Evolutionary conservation across 2,888 invertebrate species (phyloP), one percentile per base, ranked within the genome.

Genomic region (Orthosia gothica): DNA sequence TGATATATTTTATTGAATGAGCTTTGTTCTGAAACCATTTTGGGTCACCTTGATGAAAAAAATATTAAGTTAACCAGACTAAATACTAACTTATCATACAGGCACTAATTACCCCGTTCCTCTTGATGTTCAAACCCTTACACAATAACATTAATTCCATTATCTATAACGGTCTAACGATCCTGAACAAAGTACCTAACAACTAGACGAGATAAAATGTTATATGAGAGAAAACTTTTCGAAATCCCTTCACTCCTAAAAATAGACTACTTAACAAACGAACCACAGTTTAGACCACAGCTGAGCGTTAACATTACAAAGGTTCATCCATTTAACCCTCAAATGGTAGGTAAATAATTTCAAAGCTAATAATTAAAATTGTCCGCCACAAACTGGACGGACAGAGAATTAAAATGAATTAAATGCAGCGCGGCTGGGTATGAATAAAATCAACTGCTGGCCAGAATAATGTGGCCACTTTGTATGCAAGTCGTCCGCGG

Each of bases 291-390:
- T 68, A 65, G 52, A 65, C 54, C 49, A 65, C 50, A 73, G 40
- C 64, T 66, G 55, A 70, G 52, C 57, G 26, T 74, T 58, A 70
- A 47, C 57, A n/a, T 74, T 58, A 68, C 70, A 74, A 75, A 79
- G 65, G 64, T 70, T 58, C 65, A 71, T 64, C 63, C 59, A 68
- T 68, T 70, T 77, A 85, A 83, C 82, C 78, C 72, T 84, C 67
- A 83, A 84, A 74, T 55, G 71, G 62, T 64, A 73, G 77, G 65
- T 68, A 76, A 81, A 81, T 77, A 82, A 81, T 80, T 79, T 84
- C 66, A 83, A 86, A 87, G 82, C 87, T 86, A 82, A 85, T 89
- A 89, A 89, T 89, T 90, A 86, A 88, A 90, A 87, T 88, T 75
- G 83, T 86, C 84, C 67, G 75, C 81, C 82, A 76, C 83, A 81